Evolutionary conservation across 1,140 invertebrate species (phyloP), one percentile per base, ranked within the genome.

Genomic region (Bursaphelenchus mucronatus): DNA sequence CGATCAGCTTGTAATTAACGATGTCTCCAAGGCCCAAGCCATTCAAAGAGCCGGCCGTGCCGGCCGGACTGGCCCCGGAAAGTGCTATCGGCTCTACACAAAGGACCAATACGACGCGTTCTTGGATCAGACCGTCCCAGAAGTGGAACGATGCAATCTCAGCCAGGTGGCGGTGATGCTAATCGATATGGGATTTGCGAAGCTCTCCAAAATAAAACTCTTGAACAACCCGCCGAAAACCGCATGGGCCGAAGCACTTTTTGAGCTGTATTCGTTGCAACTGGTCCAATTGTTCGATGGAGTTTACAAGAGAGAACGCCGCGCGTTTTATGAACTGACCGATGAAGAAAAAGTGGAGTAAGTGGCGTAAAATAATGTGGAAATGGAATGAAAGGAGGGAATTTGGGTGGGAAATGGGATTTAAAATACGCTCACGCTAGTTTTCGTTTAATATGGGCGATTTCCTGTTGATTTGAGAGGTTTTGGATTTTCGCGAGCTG

Each of bases 1-100:
- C 11, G 73, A 80, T 61, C 45, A 74, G 41, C 57, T 80, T 10
- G 49, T 61, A 57, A 75, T 81, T 21, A 67, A 66, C 9, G 66
- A 72, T 30, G 70, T 80, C n/a, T 82, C 80, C 17, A 72, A 81
- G 50, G 74, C 78, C 9, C 78, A 80, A 58, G 79, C 78, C 8
- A 73, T 75, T 54, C 78, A 80, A 64, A 46, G 82, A n/a, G 82
- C 82, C 17, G 85, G 85, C 30, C 69, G 85, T 56, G 85, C 85
- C 15, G 85, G 85, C 6, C 71, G 85, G 13, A 83, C 84, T 62
- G 75, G 78, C 8, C 69, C 81, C 11, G 85, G 85, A 0, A 74
- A 72, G 9, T 86, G 85, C 70, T 85, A 83, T 68, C 74, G 85
- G 46, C 69, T 85, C 7, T 85, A 84, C 68, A 82, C 82, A 8